Percentiles rank a stretch among this genome's conserved stretches.
These are phyloP conservation scores for Tamias sibiricus DNA, from an alignment of 2,113 vertebrate genomes.

Conservation along the genomic window DNA sequence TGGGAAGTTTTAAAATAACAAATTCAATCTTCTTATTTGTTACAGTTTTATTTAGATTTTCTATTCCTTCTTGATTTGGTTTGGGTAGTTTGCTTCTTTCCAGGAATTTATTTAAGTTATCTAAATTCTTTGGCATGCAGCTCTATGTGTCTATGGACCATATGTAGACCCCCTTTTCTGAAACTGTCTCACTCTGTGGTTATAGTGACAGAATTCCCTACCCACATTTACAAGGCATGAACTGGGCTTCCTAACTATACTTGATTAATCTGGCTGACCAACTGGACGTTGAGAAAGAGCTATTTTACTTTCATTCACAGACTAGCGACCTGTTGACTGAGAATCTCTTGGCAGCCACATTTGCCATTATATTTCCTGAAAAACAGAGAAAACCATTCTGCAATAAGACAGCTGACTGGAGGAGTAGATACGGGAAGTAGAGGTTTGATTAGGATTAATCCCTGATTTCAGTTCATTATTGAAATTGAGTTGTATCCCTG, in stretches of 20 bases:
- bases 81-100: neutral
- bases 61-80: neutral
- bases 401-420: neutral
- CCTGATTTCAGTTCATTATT: neutral
- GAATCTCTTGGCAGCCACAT: neutral
- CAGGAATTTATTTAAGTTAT: neutral
- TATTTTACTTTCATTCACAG: neutral
- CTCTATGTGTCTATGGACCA: neutral
- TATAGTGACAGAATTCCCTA: neutral
- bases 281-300: neutral
- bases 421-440: neutral
- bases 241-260: neutral
- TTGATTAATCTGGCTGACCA: neutral
- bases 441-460: neutral
- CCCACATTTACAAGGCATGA: neutral
- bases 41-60: conserved; percentile 1
- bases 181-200: neutral
- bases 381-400: neutral
- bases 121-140: neutral
- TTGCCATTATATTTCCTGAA: neutral
- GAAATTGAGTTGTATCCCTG: neutral
- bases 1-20: neutral
- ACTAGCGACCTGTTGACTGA: neutral
- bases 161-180: neutral
- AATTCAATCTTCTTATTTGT: neutral